Evolutionary conservation across 2,797 vertebrate genomes (phyloP).

Genomic region (Chelmon rostratus): DNA sequence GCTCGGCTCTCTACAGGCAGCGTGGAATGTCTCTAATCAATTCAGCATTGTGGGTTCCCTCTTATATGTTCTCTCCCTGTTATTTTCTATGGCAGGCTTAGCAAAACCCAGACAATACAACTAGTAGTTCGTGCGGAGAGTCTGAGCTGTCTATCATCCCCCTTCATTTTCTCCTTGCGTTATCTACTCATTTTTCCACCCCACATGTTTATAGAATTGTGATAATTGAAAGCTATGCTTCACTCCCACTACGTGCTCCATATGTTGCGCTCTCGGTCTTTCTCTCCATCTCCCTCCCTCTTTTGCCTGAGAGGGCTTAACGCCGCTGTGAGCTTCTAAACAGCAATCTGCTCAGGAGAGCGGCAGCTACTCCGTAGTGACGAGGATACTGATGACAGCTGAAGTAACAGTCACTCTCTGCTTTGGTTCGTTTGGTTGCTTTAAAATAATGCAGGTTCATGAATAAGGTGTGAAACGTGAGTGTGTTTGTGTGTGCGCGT

Average conservation of each 20-base stretch:
- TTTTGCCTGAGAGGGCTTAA: conserved; percentile 83
- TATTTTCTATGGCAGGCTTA: conserved; percentile 69
- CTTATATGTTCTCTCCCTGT: conserved; percentile 65
- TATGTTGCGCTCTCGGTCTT: conserved; percentile 72
- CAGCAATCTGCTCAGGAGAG: conserved; percentile 80
- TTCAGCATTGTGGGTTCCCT: conserved; percentile 81
- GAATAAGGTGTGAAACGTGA: conserved; percentile 31
- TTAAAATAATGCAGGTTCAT: conserved; percentile 54
- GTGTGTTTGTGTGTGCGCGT: conserved; percentile 6
- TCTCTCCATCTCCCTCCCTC: conserved; percentile 64
- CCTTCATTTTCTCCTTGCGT: conserved; percentile 66
- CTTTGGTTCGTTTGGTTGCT: conserved; percentile 37
- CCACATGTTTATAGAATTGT: conserved; percentile 75
- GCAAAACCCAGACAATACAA: conserved; percentile 67
- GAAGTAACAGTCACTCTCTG: conserved; percentile 54
- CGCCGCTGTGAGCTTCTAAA: conserved; percentile 81
- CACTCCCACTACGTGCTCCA: conserved; percentile 78
- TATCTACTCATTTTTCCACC: conserved; percentile 75
- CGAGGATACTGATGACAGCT: conserved; percentile 60
- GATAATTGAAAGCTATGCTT: conserved; percentile 82
- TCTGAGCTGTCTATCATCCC: conserved; percentile 75
- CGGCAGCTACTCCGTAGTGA: conserved; percentile 72
- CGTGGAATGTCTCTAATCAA: conserved; percentile 85
- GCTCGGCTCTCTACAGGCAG: conserved; percentile 73
- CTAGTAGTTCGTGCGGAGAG: conserved; percentile 54